Conservation (phyloP, 2,113 vertebrate species). For the Callorhinus ursinus region DNA sequence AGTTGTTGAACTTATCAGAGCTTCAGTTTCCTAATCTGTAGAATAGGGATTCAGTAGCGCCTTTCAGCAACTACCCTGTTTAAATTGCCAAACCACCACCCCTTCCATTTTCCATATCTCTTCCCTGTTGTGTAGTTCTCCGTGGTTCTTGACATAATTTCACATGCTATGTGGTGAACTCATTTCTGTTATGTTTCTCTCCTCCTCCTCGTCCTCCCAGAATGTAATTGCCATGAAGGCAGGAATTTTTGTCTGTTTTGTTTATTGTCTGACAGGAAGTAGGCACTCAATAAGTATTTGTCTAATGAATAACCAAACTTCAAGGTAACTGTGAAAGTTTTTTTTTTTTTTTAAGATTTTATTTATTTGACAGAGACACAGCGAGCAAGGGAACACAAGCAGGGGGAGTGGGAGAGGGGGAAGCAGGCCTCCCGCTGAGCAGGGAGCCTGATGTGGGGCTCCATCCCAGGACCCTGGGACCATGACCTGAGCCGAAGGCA, state of each 20-base stretch:
- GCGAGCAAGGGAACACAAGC: no score
- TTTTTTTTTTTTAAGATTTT: no score
- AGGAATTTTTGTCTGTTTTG: conserved; percentile 24
- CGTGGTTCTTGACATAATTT: background rate
- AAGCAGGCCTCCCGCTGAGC: no score
- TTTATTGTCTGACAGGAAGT: background rate
- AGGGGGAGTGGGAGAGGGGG: no score
- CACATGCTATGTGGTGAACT: background rate
- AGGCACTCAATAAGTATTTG: conserved; percentile 3
- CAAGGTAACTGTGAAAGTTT: background rate
- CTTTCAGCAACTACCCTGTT: background rate
- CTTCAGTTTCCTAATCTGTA: background rate
- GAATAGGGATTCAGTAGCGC: background rate
- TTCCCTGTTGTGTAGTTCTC: conserved; percentile 39
- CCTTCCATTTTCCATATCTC: background rate
- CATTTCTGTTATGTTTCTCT: background rate
- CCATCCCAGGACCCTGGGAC: no score
- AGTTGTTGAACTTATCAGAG: background rate
- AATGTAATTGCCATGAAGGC: conserved; percentile 21
- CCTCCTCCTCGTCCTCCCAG: background rate
- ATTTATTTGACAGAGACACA: no score
- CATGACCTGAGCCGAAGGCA: no score
- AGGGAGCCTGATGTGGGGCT: no score
- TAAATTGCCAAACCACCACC: background rate
- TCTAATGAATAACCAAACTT: background rate